These are phyloP conservation scores for Camelus bactrianus DNA, from an alignment of 2,113 vertebrate genomes.

Conservation along the genomic window DNA sequence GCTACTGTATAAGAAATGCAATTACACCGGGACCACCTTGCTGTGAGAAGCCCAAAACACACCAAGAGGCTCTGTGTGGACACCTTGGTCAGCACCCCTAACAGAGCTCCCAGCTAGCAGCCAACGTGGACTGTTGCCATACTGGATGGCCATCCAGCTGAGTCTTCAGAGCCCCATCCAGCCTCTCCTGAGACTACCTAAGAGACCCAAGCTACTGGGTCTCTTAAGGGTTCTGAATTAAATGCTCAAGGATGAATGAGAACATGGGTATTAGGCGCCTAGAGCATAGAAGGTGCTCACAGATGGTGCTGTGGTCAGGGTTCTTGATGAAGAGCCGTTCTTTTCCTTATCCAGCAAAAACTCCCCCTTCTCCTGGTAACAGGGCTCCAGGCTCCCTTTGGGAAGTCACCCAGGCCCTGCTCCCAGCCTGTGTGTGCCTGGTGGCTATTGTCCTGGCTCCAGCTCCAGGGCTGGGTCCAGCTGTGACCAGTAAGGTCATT, in stretches of 20 bases:
- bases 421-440: background rate
- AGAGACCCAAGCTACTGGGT: background rate
- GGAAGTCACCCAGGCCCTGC: background rate
- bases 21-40: background rate
- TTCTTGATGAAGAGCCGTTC: background rate
- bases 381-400: background rate
- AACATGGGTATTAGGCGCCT: fast-evolving
- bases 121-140: background rate
- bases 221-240: background rate
- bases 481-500: background rate
- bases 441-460: background rate
- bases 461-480: background rate
- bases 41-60: background rate
- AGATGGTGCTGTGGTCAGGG: fast-evolving
- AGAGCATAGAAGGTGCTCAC: fast-evolving
- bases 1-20: background rate
- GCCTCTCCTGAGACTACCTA: background rate
- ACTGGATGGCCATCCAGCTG: background rate
- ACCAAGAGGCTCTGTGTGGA: too few relatives aligned
- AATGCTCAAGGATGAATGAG: background rate
- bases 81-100: background rate
- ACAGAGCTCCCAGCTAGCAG: background rate
- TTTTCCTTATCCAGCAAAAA: background rate
- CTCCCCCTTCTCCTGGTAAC: background rate
- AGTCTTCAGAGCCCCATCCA: background rate